Percentiles rank a stretch among this genome's conserved stretches.
Evolutionary conservation across 2,888 invertebrate genomes (phyloP).

Genomic region (Phaedon cochleariae): DNA sequence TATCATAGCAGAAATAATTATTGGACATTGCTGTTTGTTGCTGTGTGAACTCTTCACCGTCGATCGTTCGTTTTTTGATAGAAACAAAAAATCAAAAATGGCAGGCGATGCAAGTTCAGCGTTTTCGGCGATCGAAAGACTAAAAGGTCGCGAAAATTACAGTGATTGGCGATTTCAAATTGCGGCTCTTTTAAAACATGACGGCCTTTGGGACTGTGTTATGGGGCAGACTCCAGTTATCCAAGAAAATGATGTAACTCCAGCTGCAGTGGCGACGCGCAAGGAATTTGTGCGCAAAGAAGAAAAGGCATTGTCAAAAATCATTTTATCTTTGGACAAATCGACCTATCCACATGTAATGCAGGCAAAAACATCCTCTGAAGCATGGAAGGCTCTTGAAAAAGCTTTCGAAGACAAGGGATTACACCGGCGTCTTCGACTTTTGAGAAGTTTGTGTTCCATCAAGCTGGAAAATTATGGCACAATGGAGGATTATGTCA

Average conservation of each 20-base stretch:
- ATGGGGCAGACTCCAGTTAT: too few relatives aligned
- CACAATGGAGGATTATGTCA: neutral
- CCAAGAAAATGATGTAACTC: too few relatives aligned
- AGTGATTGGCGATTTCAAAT: constrained; percentile 35
- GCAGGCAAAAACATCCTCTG: constrained; percentile 26
- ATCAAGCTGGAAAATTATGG: neutral
- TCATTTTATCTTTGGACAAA: constrained; percentile 35
- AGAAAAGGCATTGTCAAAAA: constrained; percentile 30
- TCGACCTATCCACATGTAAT: constrained; percentile 32
- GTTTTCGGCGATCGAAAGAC: constrained; percentile 19
- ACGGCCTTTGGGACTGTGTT: constrained; percentile 31
- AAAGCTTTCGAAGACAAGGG: constrained; percentile 40
- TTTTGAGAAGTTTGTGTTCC: neutral
- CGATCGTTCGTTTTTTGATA: too few relatives aligned
- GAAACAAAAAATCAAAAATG: too few relatives aligned
- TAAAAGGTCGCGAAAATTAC: constrained; percentile 31
- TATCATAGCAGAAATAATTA: too few relatives aligned
- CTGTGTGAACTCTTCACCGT: too few relatives aligned
- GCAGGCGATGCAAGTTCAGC: too few relatives aligned
- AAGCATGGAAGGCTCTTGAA: constrained; percentile 34
- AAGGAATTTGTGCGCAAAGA: too few relatives aligned
- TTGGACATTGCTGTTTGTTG: too few relatives aligned
- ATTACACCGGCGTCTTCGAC: constrained; percentile 3
- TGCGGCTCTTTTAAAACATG: constrained; percentile 27
- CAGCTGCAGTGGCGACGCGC: constrained; percentile 6